These are phyloP conservation scores for Pterostichus niger DNA, from an alignment of 2,888 invertebrate species.

Conservation along the genomic window DNA sequence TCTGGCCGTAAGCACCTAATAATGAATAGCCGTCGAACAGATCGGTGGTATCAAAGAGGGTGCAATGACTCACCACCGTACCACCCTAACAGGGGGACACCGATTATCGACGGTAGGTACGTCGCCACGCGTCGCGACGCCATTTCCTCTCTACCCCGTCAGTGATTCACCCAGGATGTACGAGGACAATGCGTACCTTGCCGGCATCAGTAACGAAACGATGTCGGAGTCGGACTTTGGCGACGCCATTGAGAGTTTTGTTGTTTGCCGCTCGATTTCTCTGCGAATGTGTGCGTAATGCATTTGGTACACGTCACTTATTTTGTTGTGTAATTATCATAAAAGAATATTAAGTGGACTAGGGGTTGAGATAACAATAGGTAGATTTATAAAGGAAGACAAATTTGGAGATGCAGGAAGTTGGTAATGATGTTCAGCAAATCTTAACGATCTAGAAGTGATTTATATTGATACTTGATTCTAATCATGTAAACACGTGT, in stretches of 20 bases:
- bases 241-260: conserved; percentile 69
- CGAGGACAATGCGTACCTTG: conserved; percentile 72
- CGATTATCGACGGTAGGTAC: conserved; percentile 52
- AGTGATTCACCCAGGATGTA: conserved; percentile 76
- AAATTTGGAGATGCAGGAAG: conserved; percentile 13
- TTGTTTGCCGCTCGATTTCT: conserved; percentile 59
- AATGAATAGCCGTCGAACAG: conserved; percentile 44
- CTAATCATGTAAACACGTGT: neutral
- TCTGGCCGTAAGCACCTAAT: conserved; percentile 50
- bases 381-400: conserved; percentile 43
- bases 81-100: conserved; percentile 23
- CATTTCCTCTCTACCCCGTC: conserved; percentile 69
- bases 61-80: conserved; percentile 21
- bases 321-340: conserved; percentile 27
- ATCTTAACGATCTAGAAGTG: conserved; percentile 42
- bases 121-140: conserved; percentile 47
- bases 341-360: conserved; percentile 27
- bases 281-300: conserved; percentile 26
- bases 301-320: conserved; percentile 40
- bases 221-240: neutral
- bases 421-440: conserved; percentile 13
- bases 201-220: neutral
- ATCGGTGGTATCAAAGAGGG: conserved; percentile 45
- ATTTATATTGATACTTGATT: conserved; percentile 32
- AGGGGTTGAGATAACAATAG: conserved; percentile 31